A percentile compares a stretch with the other conserved stretches of the same genome.
These are phyloP conservation scores for Oreochromis tanganicae DNA, from an alignment of 2,113 vertebrate genomes.

Conservation along the genomic window DNA sequence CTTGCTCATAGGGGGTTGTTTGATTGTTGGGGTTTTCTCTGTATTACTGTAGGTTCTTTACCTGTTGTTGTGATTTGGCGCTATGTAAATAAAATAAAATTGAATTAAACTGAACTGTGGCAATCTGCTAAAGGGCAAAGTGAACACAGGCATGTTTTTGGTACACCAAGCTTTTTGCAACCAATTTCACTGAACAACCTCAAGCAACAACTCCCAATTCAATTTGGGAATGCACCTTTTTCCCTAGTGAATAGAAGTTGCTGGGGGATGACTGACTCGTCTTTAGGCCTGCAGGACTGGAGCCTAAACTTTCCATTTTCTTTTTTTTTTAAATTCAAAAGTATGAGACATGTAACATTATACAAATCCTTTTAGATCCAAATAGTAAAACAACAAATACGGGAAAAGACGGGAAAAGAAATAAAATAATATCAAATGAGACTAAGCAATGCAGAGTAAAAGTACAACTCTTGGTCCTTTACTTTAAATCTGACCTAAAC, in stretches of 20 bases:
- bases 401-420: neutral
- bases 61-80: neutral
- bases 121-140: neutral
- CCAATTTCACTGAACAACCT: neutral
- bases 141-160: neutral
- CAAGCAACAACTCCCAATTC: neutral
- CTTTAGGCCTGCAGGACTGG: neutral
- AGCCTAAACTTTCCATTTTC: neutral
- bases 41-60: neutral
- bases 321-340: neutral
- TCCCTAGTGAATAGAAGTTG: neutral
- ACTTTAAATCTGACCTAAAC: neutral
- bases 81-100: neutral
- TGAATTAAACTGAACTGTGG: neutral
- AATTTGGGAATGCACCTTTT: neutral
- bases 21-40: neutral
- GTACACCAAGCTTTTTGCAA: neutral
- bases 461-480: neutral
- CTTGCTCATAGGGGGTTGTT: neutral
- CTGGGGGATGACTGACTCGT: neutral
- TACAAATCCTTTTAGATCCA: neutral
- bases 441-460: neutral
- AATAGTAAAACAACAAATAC: neutral
- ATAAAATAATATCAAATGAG: neutral
- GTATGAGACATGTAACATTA: neutral